phyloP scores from a whole-genome alignment of 2,888 invertebrate species.

The Pseudococcus longispinus region DNA sequence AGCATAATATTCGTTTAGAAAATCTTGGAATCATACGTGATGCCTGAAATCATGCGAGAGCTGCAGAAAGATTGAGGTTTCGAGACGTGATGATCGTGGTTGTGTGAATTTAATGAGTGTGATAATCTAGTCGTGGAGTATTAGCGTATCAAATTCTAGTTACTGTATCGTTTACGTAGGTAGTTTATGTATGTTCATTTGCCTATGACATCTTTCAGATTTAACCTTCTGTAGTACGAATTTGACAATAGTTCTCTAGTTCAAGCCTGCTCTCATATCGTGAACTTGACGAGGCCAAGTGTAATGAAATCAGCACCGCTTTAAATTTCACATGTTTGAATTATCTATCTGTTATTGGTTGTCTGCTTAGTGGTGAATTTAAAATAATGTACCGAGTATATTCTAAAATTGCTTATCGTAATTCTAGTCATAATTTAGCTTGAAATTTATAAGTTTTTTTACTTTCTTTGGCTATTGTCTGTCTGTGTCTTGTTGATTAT shows the following conservation, averaged over 20 bases:
- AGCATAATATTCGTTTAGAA: background rate
- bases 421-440: background rate
- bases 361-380: no score
- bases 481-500: background rate
- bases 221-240: background rate
- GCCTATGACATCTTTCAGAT: background rate
- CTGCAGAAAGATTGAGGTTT: no score
- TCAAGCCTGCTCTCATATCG: background rate
- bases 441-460: background rate
- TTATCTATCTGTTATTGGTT: background rate
- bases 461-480: background rate
- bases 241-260: background rate
- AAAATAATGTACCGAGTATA: background rate
- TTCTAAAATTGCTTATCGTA: background rate
- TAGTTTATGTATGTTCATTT: background rate
- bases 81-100: no score
- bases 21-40: no score
- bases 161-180: background rate
- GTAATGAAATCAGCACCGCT: background rate
- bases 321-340: background rate
- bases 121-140: background rate
- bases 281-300: background rate
- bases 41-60: no score
- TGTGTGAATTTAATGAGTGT: no score
- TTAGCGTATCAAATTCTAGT: background rate